Base-by-base conservation (phyloP, 2,113 vertebrate species). In the Sterrhoptilus dennistouni region DNA sequence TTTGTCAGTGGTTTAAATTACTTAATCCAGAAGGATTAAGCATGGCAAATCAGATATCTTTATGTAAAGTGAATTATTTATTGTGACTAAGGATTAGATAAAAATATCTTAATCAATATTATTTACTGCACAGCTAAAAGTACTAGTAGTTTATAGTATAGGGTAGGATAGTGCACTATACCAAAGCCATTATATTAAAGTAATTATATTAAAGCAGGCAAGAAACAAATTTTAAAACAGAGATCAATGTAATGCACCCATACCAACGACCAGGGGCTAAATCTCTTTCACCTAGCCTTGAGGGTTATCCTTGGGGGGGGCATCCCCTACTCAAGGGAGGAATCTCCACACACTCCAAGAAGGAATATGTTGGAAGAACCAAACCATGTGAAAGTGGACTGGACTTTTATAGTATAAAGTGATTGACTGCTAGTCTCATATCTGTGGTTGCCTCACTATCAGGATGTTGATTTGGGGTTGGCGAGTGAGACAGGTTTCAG, bases 221-320 rank as follows among this genome's bases (percentile, higher is more conserved):
- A 60, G 9, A 44, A 77, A 52, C 8, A 2, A 4, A 36, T 68
- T 52, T 44, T 44, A 5, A 52, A 60, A 36, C 5, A 52, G 17
- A 44, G 11, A 12, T 33, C 1, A 1, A 36, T 11, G 18, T 33
- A 23, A 52, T 3, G 1, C 9, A 68, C 11, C 27, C 21, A 68
- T 19, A 44, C 5, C 27, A 52, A 52, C 0, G 2, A 36, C 72
- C 0, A 1, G 23, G 53, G 21, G 33, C 33, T 31, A 44, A 60
- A 52, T 68, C 22, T 52, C 72, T 23, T 60, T 36, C 36, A 52
- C 33, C 11, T 22, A 77, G 18, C 7, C 45, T 60, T 77, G 27
- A 68, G 22, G 6, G 22, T 33, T 68, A 33, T 27, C 17, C 13
- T 6, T 31, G 21, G 5, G 25, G 38, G 38, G 35, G 6, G 5